Evolutionary conservation across 2,113 vertebrate genomes (phyloP), one percentile per base, ranked within the genome.

Genomic region (Podilymbus podiceps): DNA sequence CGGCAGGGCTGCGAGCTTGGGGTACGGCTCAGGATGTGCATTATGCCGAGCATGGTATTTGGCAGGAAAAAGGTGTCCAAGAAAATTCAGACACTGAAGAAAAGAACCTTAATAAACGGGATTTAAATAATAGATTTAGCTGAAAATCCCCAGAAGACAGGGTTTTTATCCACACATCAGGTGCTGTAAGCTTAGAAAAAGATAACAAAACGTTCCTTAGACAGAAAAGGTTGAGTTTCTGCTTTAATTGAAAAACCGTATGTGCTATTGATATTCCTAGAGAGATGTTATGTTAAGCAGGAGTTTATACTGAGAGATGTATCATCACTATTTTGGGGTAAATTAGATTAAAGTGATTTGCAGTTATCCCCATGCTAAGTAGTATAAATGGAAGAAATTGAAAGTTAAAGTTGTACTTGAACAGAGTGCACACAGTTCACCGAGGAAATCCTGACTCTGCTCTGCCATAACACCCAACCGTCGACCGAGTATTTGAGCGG

Each of bases 101-200:
- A 78, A 92, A 96, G 86, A 91, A 85, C 84, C 84, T 97, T 92
- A 85, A 97, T 95, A 95, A 96, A 94, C 23, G 82, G 95, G 90
- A 95, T 95, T 94, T 97, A 93, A 97, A 95, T 94, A 97, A 97
- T 90, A 96, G 96, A 96, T 95, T 97, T 93, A 97, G 76, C 94
- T 81, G 96, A 85, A 96, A 97, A 97, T 96, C 95, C 96, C 95
- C 88, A 86, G 90, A 84, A 95, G 90, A 96, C 18, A 0, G 90
- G 53, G 53, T 75, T 84, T 92, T 96, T 93, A 96, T 93, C 95
- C 97, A 69, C 90, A 85, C 88, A 94, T 94, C 88, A 92, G 95
- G 92, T 95, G 95, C 93, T 87, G 86, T 89, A 96, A 95, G 93
- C 94, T 95, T 82, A 90, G 90, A 68, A 64, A 92, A 93, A 78